Conservation (phyloP, 2,888 invertebrate genomes). For the Mythimna impura region DNA sequence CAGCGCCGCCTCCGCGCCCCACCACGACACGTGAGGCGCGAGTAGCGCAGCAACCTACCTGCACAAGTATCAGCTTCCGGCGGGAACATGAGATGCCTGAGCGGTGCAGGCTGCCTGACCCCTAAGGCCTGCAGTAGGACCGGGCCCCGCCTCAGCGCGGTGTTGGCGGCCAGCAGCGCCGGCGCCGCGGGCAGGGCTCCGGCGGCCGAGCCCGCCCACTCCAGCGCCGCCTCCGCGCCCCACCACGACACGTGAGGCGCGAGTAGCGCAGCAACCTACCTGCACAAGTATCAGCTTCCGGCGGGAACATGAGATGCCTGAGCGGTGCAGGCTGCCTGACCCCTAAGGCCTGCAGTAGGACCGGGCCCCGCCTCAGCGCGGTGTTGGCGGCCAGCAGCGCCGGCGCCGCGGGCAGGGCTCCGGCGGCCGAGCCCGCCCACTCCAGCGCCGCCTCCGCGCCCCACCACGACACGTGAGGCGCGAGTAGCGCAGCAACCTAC, state of each 20-base stretch:
- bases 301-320: slow-evolving; percentile 94
- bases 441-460: too few species aligned
- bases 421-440: too few species aligned
- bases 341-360: slow-evolving; percentile 94
- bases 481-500: slow-evolving; percentile 23
- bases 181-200: too few species aligned
- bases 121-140: slow-evolving; percentile 95
- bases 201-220: too few species aligned
- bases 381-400: slow-evolving; percentile 93
- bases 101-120: slow-evolving; percentile 91
- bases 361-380: slow-evolving; percentile 96
- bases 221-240: too few species aligned
- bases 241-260: too few species aligned
- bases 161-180: slow-evolving; percentile 93
- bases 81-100: slow-evolving; percentile 94
- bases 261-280: slow-evolving; percentile 40
- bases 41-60: slow-evolving; percentile 40
- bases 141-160: slow-evolving; percentile 96
- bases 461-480: too few species aligned
- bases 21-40: too few species aligned
- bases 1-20: too few species aligned
- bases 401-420: too few species aligned
- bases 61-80: slow-evolving; percentile 82
- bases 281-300: slow-evolving; percentile 79
- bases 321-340: slow-evolving; percentile 91